phyloP scores from a whole-genome alignment of 2,113 vertebrate genomes.

The Peromyscus maniculatus region DNA sequence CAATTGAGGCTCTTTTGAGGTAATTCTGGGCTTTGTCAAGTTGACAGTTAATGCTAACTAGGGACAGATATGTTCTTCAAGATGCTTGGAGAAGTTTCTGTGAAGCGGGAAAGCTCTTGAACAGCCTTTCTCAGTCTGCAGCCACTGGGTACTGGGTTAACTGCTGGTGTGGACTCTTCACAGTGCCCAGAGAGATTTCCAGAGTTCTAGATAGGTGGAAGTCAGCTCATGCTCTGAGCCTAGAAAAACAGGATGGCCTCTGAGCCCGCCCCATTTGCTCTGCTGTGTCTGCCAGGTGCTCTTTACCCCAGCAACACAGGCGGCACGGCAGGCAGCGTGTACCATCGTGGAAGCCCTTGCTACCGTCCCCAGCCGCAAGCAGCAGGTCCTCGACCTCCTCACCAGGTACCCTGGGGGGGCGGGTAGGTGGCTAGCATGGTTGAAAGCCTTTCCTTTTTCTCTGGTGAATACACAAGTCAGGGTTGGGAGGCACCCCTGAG shows the following conservation, averaged over 20 bases:
- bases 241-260: neutral
- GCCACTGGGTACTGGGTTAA: neutral
- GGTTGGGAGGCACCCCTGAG: neutral
- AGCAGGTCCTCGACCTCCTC: conserved; percentile 98
- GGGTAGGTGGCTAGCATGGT: neutral
- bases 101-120: neutral
- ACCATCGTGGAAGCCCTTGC: conserved; percentile 98
- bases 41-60: neutral
- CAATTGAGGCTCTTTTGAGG: neutral
- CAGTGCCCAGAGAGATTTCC: neutral
- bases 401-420: conserved; percentile 91
- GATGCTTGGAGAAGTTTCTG: neutral
- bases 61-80: neutral
- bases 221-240: neutral
- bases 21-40: neutral
- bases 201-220: neutral
- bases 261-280: neutral
- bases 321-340: conserved; percentile 97
- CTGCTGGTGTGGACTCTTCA: neutral
- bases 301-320: conserved; percentile 98
- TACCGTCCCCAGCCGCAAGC: conserved; percentile 97
- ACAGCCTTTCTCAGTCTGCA: neutral
- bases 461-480: neutral
- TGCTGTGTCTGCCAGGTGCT: conserved; percentile 90
- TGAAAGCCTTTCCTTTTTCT: neutral